Evolutionary conservation across 2,888 invertebrate species (phyloP), one percentile per base, ranked within the genome.

Genomic region (Suillia variegata): DNA sequence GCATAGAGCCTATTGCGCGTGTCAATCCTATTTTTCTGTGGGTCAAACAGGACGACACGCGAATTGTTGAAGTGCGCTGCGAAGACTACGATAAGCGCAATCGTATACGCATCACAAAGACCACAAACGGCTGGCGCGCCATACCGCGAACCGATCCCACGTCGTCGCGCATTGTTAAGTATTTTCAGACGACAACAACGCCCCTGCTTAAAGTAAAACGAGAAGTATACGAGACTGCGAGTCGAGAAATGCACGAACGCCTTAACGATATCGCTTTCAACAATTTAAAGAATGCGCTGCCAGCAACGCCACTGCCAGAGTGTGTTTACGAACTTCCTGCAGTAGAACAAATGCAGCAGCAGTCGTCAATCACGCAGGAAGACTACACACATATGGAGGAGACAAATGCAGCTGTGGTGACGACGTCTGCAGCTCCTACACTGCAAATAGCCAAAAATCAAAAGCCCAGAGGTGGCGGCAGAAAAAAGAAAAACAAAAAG

Each of bases 21-120:
- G 73, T 71, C 2, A 90, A 91, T 77, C 93, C 93, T 68, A 90
- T 93, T 67, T 93, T 93, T 82, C 86, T 93, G 69, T 93, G 93
- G 92, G 90, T 91, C 64, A 89, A 90, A 77, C 91, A 91, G 80
- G 87, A 87, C 71, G 90, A 92, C 82, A 90, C 90, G 65, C 87
- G 87, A 78, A 92, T 93, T 81, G 88, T 91, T 77, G 90, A 91
- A 82, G 92, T 93, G 71, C 88, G 89, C 81, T 92, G 92, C 84
- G 93, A 93, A 82, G 93, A 93, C 80, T 93, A 93, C 85, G 93
- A 93, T 84, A 88, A 90, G 80, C 85, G 91, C 61, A 93, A 93
- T 83, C 90, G 93, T 62, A 90, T 93, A 75, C 88, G 91, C 73
- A 84, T 93, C 77, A 90, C 91, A 69, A 92, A 92, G 79, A 92